Evolutionary conservation across 2,888 invertebrate genomes (phyloP).

Genomic region (Antheraea assamensis): DNA sequence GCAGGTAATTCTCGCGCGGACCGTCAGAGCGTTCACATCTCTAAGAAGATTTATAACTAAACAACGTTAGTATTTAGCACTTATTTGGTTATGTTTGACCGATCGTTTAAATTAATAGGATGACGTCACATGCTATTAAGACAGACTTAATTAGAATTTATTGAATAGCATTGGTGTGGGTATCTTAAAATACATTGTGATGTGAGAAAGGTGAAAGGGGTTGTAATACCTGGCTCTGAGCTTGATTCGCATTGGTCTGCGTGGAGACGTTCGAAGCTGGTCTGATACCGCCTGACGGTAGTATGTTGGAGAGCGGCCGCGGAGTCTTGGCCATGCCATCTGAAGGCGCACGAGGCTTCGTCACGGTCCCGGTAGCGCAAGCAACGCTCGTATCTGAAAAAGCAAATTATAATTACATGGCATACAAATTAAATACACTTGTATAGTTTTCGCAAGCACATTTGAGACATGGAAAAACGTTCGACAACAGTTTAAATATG

Average conservation of each 20-base stretch:
- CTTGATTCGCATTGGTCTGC: conserved; percentile 85
- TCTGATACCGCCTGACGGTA: conserved; percentile 84
- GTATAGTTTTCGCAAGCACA: not conserved
- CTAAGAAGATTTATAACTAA: no score
- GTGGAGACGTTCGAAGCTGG: conserved; percentile 93
- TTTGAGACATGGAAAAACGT: not conserved
- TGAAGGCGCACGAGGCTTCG: conserved; percentile 68
- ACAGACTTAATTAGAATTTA: no score
- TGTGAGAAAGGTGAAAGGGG: not conserved
- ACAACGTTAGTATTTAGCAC: no score
- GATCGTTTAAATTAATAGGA: no score
- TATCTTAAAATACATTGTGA: no score
- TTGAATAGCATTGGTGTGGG: no score
- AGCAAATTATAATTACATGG: not conserved
- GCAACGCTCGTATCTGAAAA: conserved; percentile 63
- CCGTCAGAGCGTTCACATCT: no score
- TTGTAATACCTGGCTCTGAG: conserved; percentile 71
- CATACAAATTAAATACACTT: not conserved
- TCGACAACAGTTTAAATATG: not conserved
- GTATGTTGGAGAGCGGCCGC: conserved; percentile 81
- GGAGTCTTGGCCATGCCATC: conserved; percentile 70
- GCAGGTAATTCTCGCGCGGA: no score
- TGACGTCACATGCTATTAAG: no score
- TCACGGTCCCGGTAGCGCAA: conserved; percentile 59
- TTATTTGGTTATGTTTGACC: no score